Conservation (phyloP, 35 echinoderm and acorn worm species). For the Chiridota heheva region DNA sequence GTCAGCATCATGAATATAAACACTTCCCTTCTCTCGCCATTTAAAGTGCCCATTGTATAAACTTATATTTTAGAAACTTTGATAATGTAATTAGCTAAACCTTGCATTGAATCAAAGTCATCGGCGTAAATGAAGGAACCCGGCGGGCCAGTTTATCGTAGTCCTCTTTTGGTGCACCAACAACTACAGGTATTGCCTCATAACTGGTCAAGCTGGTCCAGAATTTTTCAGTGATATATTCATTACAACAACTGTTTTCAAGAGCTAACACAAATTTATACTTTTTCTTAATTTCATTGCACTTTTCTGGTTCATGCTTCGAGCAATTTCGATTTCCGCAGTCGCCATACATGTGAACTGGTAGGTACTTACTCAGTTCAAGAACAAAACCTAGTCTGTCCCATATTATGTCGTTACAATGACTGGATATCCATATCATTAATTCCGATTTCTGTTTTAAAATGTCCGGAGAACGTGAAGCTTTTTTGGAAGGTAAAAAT, state of each 20-base stretch:
- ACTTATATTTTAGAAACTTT: constrained; percentile 26
- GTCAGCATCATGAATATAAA: neutral
- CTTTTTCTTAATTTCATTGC: neutral
- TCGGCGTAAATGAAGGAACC: constrained; percentile 38
- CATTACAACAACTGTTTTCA: constrained; percentile 59
- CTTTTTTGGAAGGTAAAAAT: no score
- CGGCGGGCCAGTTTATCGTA: constrained; percentile 24
- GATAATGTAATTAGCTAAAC: constrained; percentile 33
- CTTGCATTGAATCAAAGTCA: constrained; percentile 29
- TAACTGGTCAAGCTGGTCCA: constrained; percentile 33
- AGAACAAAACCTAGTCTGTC: neutral
- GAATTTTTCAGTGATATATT: constrained; percentile 77
- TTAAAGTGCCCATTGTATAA: constrained; percentile 32
- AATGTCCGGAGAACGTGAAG: no score
- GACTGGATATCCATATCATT: constrained; percentile 22
- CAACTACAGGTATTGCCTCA: constrained; percentile 35
- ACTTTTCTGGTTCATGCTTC: no score
- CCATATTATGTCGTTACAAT: constrained; percentile 30
- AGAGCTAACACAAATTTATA: constrained; percentile 65
- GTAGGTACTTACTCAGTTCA: constrained; percentile 25
- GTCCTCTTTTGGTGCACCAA: constrained; percentile 28
- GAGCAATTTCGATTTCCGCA: constrained; percentile 8
- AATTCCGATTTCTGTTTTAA: neutral
- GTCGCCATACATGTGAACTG: constrained; percentile 26
- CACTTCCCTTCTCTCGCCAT: constrained; percentile 19